A percentile compares a stretch with the other conserved stretches of the same genome.
Conservation (phyloP, 2,797 vertebrate genomes). For the Tamandua tetradactyla region DNA sequence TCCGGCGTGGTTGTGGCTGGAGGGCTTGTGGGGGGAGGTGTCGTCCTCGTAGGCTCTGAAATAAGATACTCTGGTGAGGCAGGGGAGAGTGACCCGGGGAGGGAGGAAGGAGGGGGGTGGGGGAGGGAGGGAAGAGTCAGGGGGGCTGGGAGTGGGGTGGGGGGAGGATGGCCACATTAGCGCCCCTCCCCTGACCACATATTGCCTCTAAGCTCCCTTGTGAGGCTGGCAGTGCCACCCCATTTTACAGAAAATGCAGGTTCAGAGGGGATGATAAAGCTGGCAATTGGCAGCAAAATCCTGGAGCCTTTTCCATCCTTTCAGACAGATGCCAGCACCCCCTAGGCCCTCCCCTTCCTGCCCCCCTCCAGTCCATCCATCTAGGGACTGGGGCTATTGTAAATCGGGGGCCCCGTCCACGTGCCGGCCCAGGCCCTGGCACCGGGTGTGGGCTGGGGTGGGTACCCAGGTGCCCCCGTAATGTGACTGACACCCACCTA, state of each 20-base stretch:
- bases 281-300: neutral
- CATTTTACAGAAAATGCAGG: neutral
- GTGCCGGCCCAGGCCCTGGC: neutral
- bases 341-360: too few species aligned
- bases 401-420: neutral
- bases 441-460: neutral
- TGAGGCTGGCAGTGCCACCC: neutral
- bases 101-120: neutral
- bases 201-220: neutral
- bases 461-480: neutral
- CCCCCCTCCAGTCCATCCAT: neutral
- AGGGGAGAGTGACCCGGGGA: fast-evolving
- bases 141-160: neutral
- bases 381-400: neutral
- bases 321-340: neutral
- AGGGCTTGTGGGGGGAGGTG: fast-evolving
- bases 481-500: constrained; percentile 66
- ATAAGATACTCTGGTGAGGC: constrained; percentile 6
- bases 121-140: neutral
- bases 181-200: neutral
- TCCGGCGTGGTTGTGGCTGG: neutral
- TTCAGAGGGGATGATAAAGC: neutral
- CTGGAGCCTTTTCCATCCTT: neutral
- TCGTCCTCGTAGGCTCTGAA: constrained; percentile 73
- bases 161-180: too few species aligned